These are phyloP conservation scores for Polyommatus iphigenia DNA, from an alignment of 2,888 invertebrate genomes.

Conservation along the genomic window DNA sequence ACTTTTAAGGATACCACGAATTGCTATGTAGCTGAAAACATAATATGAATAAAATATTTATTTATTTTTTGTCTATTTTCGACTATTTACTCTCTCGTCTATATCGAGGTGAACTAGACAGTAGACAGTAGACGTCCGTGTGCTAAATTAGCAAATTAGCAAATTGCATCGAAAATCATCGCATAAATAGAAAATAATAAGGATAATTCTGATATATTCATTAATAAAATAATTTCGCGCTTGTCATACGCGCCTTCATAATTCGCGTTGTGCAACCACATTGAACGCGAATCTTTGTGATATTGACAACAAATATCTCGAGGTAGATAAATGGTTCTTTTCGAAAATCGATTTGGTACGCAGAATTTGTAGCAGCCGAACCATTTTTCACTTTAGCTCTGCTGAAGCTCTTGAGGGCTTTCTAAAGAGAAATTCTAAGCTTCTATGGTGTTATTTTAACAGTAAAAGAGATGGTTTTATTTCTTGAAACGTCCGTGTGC, in stretches of 20 bases:
- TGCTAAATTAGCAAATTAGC: too few relatives aligned
- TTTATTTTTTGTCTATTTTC: too few relatives aligned
- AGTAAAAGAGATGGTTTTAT: background rate
- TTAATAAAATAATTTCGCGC: constrained; percentile 27
- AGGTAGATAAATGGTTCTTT: background rate
- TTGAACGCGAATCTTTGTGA: constrained; percentile 16
- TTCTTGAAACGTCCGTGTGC: too few relatives aligned
- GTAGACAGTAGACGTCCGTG: too few relatives aligned
- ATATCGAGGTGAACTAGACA: too few relatives aligned
- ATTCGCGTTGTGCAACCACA: constrained; percentile 1
- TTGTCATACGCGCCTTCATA: constrained; percentile 8
- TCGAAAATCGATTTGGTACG: background rate
- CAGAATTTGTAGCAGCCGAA: background rate
- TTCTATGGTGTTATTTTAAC: background rate
- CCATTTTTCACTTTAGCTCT: constrained; percentile 16
- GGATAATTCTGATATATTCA: background rate
- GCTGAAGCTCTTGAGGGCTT: background rate
- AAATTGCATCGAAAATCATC: background rate
- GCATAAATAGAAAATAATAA: background rate
- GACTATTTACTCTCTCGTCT: too few relatives aligned
- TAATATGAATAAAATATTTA: too few relatives aligned
- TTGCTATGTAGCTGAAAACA: background rate
- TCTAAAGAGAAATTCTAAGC: background rate
- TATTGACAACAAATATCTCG: constrained; percentile 7
- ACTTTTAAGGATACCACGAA: background rate